Percentiles rank a stretch among this genome's conserved stretches.
phyloP scores from a whole-genome alignment of 1,140 invertebrate species.

The Drosophila pectinifera region DNA sequence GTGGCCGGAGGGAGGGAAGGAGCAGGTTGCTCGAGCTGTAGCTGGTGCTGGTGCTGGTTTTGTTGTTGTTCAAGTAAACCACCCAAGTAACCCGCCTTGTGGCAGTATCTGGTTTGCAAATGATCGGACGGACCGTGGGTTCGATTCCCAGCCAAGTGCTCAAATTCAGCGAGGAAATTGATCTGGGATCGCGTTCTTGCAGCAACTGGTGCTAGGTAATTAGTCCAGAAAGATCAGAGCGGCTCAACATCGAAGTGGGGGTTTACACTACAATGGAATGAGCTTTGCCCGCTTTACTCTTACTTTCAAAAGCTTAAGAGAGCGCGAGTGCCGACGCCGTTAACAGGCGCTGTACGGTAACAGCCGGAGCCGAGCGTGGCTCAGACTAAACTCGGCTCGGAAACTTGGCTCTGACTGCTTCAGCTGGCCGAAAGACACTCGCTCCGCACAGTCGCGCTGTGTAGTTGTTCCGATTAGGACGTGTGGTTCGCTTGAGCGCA shows the following conservation, averaged over 20 bases:
- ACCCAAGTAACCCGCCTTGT: constrained; percentile 32
- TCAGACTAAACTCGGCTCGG: constrained; percentile 31
- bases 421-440: constrained; percentile 55
- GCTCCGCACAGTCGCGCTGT: constrained; percentile 69
- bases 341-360: constrained; percentile 56
- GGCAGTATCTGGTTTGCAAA: constrained; percentile 14
- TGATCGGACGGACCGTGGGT: constrained; percentile 6
- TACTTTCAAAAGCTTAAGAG: constrained; percentile 82
- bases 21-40: constrained; percentile 6
- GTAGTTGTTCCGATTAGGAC: constrained; percentile 69
- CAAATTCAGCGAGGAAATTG: constrained; percentile 1
- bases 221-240: constrained; percentile 7
- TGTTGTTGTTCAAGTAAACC: constrained; percentile 22
- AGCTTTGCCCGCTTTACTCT: constrained; percentile 52
- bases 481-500: constrained; percentile 70
- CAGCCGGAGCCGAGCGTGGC: constrained; percentile 22
- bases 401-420: constrained; percentile 38
- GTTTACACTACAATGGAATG: constrained; percentile 25
- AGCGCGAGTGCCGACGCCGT: constrained; percentile 5
- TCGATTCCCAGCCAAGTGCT: constrained; percentile 8
- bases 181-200: constrained; percentile 4
- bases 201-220: constrained; percentile 22
- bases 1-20: constrained; percentile 4
- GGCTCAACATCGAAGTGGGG: neutral
- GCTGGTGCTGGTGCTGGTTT: constrained; percentile 24